Evolutionary conservation across 2,797 vertebrate species (phyloP).

Genomic region (Pempheris klunzingeri): DNA sequence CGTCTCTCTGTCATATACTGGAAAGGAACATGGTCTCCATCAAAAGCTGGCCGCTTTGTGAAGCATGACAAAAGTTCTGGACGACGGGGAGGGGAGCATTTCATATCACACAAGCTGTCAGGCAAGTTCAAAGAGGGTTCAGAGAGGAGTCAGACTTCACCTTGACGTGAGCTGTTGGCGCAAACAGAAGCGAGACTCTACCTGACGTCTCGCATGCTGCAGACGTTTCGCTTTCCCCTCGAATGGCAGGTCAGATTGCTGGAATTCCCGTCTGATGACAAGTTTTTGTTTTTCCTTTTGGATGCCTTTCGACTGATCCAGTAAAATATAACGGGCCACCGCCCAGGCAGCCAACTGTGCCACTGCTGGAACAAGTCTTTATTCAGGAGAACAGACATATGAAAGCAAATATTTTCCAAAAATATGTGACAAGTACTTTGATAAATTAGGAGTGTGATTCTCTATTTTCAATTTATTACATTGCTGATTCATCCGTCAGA

Average conservation of each 20-base stretch:
- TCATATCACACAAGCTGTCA: conserved; percentile 72
- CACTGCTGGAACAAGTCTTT: conserved; percentile 37
- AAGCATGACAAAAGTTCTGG: conserved; percentile 68
- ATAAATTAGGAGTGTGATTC: conserved; percentile 27
- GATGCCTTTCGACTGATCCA: conserved; percentile 38
- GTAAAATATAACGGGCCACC: conserved; percentile 45
- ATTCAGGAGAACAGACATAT: conserved; percentile 21
- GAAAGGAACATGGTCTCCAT: conserved; percentile 56
- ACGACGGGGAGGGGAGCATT: conserved; percentile 25
- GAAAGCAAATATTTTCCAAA: neutral
- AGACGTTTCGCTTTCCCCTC: conserved; percentile 49
- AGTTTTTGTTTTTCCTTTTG: conserved; percentile 63
- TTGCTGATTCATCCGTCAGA: conserved; percentile 31
- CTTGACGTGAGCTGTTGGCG: conserved; percentile 64
- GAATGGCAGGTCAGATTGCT: conserved; percentile 57
- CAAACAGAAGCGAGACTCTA: conserved; percentile 58
- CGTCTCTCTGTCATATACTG: conserved; percentile 31
- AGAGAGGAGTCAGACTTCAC: conserved; percentile 69
- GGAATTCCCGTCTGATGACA: conserved; percentile 54
- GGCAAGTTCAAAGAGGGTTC: conserved; percentile 73
- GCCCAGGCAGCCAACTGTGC: conserved; percentile 17
- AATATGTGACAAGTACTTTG: conserved; percentile 20
- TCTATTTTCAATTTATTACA: conserved; percentile 34
- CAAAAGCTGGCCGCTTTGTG: conserved; percentile 58
- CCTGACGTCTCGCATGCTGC: conserved; percentile 56